Evolutionary conservation across 2,113 vertebrate species (phyloP), one percentile per base, ranked within the genome.

Genomic region (Carassius gibelio): DNA sequence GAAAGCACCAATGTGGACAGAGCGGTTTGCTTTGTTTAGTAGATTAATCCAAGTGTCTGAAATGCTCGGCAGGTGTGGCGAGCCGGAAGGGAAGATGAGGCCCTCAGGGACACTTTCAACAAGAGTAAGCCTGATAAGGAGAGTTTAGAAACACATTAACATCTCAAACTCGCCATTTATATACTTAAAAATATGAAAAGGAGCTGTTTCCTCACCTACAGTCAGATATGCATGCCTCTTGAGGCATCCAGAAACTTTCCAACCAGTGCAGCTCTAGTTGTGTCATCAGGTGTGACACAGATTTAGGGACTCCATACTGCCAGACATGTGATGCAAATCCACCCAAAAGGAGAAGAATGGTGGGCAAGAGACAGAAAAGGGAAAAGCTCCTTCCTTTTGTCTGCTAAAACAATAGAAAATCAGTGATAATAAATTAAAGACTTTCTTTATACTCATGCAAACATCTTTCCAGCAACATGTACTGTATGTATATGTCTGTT

Each of bases 81-180:
- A 83, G 0, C 84, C 81, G 5, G 76, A 64, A 0, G 76, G 83
- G 34, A 30, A 89, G 57, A 84, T 83, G 21, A 95, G 87, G 10
- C 87, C 94, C 1, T 59, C 84, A 0, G 95, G 95, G 75, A 95
- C 87, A 89, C 93, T 95, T 81, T 96, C 95, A 76, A 94, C 90
- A 84, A 96, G 88, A 15, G 82, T 89, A 62, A 94, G 91, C 52
- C 95, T 95, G 88, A 45, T 13, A 26, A 15, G n/a, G 45, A 59
- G 82, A n/a, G 13, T 59, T 82, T 34, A 48, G 15, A 84, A 42
- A 38, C 42, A 81, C 48, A 13, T 75, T 74, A 79, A 34, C 30
- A 38, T 71, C 42, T 82, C 15, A 79, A 17, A 77, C 42, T 55
- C 11, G 0, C 36, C 15, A 38, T 52, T 14, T 19, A 45, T 8